Base-by-base conservation (phyloP, 2,888 invertebrate species). In the Aphodius granarius region DNA sequence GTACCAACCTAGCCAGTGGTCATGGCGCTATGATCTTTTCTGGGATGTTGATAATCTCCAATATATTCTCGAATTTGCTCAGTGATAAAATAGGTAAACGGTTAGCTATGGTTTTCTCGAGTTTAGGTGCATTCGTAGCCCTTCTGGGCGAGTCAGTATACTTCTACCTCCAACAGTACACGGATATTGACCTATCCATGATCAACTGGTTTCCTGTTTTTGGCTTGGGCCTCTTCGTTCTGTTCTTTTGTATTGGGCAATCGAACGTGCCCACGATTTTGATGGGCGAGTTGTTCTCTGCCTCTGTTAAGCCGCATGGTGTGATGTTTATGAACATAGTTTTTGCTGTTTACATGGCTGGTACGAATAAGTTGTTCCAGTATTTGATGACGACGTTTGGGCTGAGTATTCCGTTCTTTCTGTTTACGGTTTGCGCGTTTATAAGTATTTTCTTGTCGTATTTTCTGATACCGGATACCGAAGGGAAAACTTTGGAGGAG, bases 401-500 rank as follows among this genome's bases (percentile, higher is more conserved):
- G 1, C 73, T 84, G 74, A 82, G 78, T 20, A 80, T 81, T 4
- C 83, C 85, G 5, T 84, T 85, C 74, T 76, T 78, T n/a, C 78
- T 80, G 6, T 85, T 83, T 72, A 80, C 79, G 0, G 16, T 79
- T 5, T 80, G 78, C 74, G 78, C 78, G 63, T 65, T 82, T 5
- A 0, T 81, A 3, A 80, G 81, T 5, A 77, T 78, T 0, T 22
- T 83, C 5, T 83, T 83, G 21, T 82, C 79, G 63, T 81, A 81
- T 66, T 80, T 79, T 20, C 78, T 79, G 66, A 78, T 86, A 4
- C 83, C 84, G 1, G 85, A 86, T 79, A 86, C 86, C 3, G 86
- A 84, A 78, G 85, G 84, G 1, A 83, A 84, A 77, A 83, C 84
- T 0, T 77, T 86, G 74, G 84, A 85, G 73, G 82, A 84, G 71